Conservation (phyloP, 2,797 vertebrate genomes). For the Mormyrops attenuatus region DNA sequence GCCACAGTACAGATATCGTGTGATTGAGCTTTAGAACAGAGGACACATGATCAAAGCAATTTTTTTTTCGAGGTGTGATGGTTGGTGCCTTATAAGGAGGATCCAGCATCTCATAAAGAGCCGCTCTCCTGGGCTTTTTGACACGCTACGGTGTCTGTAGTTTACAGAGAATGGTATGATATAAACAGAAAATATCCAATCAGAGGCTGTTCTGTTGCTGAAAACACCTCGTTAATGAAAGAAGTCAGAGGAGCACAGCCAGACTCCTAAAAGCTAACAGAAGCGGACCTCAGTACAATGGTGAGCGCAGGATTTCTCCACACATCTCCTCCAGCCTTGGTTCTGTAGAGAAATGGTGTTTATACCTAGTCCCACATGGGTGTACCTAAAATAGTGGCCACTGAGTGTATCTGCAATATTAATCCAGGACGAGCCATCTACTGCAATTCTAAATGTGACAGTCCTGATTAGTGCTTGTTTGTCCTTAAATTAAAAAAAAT, state of each 20-base stretch:
- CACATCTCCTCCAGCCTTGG: background rate
- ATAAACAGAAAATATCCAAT: slow-evolving; percentile 4
- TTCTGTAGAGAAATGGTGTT: background rate
- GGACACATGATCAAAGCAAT: background rate
- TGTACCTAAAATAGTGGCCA: background rate
- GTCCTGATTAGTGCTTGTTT: slow-evolving; percentile 68
- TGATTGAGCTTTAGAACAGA: background rate
- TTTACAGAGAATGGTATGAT: background rate
- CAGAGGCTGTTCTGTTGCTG: background rate
- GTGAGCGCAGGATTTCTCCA: background rate
- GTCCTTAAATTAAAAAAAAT: slow-evolving; percentile 58
- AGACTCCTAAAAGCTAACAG: background rate
- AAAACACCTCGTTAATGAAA: background rate
- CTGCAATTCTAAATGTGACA: slow-evolving; percentile 45
- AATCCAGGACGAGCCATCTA: slow-evolving; percentile 17
- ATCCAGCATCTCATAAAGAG: background rate
- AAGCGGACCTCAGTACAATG: background rate
- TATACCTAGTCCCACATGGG: background rate
- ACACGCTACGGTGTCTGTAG: background rate
- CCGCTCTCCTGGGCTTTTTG: background rate
- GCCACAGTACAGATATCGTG: background rate
- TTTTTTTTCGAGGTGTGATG: background rate
- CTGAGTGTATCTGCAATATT: background rate
- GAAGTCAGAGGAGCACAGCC: background rate
- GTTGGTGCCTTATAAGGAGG: background rate